Evolutionary conservation across 2,797 vertebrate genomes (phyloP), one percentile per base, ranked within the genome.

Genomic region (Lindbergichthys nudifrons): DNA sequence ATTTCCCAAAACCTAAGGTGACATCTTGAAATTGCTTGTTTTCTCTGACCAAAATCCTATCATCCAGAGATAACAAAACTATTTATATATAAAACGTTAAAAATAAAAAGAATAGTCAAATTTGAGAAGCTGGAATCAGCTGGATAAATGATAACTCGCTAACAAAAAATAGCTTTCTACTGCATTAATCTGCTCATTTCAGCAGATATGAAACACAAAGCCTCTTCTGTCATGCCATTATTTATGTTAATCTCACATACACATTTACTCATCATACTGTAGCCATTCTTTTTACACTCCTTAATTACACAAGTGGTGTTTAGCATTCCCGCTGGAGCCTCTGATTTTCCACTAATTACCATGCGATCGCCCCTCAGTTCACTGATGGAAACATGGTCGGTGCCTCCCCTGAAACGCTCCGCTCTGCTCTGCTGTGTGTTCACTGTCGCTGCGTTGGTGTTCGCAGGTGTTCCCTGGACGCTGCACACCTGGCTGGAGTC

Each of bases 401-500:
- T 70, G 79, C 88, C 52, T 69, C 75, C 73, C 47, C 54, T 65
- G 19, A 73, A 48, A 26, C 4, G 26, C 26, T 10, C 57, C 1
- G 3, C 75, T 32, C 23, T 18, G 10, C 32, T 36, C 32, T 18
- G 71, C 13, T 23, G 15, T 39, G 61, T 73, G 77, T 84, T 90
- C 65, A 89, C 79, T 58, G 36, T 82, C 3, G 1, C 16, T 50
- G 73, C 77, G 75, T 1, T 81, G 65, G 62, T 68, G 32, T 83
- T 80, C 85, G 84, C 92, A 95, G 95, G 94, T 45, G 94, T 96
- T 67, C 95, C 95, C 61, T 96, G 95, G 95, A 96, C 94, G 18
- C 93, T 96, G 84, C 95, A 96, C 89, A 95, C 94, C 61, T 96
- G 95, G 95, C 89, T 95, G 70, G 94, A 95, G 90, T 94, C 95